phyloP scores from a whole-genome alignment of 2,797 vertebrate species.

The Paguma larvata region DNA sequence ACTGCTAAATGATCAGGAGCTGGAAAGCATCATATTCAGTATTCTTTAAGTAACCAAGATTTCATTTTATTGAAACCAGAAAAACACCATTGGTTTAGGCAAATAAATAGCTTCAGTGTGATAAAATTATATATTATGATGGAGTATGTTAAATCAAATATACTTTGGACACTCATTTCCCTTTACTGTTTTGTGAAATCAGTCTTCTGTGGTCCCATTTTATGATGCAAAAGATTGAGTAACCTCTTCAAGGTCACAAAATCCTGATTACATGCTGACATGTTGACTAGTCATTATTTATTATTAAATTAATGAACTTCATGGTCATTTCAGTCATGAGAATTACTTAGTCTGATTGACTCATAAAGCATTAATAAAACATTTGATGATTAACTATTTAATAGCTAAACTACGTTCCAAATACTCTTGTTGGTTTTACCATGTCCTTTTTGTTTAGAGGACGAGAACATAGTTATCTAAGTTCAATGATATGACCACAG shows the following conservation, averaged over 20 bases:
- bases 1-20: background rate
- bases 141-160: background rate
- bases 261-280: background rate
- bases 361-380: background rate
- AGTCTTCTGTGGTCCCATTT: constrained; percentile 12
- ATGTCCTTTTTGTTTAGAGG: background rate
- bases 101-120: background rate
- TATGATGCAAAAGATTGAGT: background rate
- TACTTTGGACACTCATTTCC: background rate
- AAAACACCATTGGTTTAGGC: background rate
- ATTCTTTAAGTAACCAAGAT: background rate
- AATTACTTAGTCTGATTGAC: background rate
- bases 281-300: background rate
- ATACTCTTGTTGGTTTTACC: background rate
- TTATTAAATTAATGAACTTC: background rate
- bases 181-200: background rate
- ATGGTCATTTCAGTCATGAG: background rate
- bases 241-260: background rate
- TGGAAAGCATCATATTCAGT: background rate
- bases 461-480: background rate
- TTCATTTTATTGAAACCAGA: constrained; percentile 12
- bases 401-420: background rate
- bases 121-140: background rate
- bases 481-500: background rate
- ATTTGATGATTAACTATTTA: background rate